phyloP scores from a whole-genome alignment of 2,888 invertebrate genomes.

The Anaspis maculata region DNA sequence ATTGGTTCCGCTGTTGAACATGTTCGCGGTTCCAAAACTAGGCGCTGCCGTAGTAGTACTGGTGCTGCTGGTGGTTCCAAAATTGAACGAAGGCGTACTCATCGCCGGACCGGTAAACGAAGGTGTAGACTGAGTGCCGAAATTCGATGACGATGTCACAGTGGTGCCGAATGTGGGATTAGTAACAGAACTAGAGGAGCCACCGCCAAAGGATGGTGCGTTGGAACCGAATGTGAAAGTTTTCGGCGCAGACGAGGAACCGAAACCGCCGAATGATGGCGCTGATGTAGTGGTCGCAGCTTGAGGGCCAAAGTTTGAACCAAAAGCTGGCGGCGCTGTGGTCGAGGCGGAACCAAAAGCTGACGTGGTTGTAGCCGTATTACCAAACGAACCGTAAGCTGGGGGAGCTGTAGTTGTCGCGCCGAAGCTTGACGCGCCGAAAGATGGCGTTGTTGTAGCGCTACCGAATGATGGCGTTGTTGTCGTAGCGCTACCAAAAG shows the following conservation, averaged over 20 bases:
- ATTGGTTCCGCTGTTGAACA: not conserved
- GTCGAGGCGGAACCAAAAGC: conserved; percentile 1
- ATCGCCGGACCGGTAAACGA: too few species aligned
- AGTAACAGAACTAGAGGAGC: too few species aligned
- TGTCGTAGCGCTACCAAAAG: not conserved
- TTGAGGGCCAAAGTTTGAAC: too few species aligned
- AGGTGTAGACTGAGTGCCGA: too few species aligned
- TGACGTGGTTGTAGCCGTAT: not conserved
- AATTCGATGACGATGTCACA: too few species aligned
- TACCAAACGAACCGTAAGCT: not conserved
- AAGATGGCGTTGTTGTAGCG: not conserved
- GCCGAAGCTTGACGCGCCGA: not conserved
- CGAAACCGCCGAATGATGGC: conserved; percentile 6
- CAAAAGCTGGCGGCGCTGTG: conserved; percentile 8
- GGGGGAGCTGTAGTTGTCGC: not conserved
- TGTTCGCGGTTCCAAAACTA: not conserved
- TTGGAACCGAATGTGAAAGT: too few species aligned
- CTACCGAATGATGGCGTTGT: not conserved
- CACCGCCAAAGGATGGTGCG: too few species aligned
- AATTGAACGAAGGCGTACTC: too few species aligned
- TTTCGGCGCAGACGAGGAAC: too few species aligned
- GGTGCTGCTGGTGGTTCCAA: too few species aligned
- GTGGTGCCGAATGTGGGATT: too few species aligned
- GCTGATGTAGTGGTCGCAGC: conserved; percentile 8
- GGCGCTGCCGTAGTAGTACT: not conserved